phyloP scores from a whole-genome alignment of 2,113 vertebrate species.

The Eolophus roseicapilla region DNA sequence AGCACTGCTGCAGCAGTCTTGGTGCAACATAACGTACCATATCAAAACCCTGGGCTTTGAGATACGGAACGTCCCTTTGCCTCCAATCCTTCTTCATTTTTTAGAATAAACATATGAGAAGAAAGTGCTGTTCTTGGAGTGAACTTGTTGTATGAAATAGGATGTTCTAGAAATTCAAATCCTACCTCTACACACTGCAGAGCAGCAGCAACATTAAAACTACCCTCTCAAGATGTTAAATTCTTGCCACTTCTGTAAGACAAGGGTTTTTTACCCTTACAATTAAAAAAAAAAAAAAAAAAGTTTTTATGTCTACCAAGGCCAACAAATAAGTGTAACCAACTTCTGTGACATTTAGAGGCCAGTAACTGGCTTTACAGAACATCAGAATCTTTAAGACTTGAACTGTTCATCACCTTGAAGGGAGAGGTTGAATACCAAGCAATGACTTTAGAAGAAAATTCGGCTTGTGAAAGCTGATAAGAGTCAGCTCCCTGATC shows the following conservation, averaged over 20 bases:
- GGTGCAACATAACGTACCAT: background rate
- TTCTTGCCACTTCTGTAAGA: background rate
- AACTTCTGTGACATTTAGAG: background rate
- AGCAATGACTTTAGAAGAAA: background rate
- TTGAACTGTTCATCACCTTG: background rate
- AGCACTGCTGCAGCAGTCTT: background rate
- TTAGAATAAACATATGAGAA: background rate
- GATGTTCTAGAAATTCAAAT: background rate
- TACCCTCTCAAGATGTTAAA: background rate
- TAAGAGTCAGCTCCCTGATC: background rate
- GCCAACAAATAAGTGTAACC: background rate
- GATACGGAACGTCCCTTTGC: background rate
- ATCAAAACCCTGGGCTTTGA: background rate
- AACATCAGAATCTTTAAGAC: background rate
- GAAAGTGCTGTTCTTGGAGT: background rate
- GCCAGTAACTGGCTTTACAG: background rate
- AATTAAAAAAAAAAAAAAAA: background rate
- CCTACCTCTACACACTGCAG: background rate
- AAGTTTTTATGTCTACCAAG: background rate
- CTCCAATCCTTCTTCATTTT: background rate
- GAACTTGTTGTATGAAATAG: background rate
- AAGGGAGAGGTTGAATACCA: background rate
- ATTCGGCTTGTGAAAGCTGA: background rate
- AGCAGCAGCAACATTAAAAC: background rate
- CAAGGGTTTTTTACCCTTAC: background rate